Percentiles rank a stretch among this genome's conserved stretches.
These are phyloP conservation scores for Amphipyra berbera DNA, from an alignment of 2,888 invertebrate genomes.

Conservation along the genomic window DNA sequence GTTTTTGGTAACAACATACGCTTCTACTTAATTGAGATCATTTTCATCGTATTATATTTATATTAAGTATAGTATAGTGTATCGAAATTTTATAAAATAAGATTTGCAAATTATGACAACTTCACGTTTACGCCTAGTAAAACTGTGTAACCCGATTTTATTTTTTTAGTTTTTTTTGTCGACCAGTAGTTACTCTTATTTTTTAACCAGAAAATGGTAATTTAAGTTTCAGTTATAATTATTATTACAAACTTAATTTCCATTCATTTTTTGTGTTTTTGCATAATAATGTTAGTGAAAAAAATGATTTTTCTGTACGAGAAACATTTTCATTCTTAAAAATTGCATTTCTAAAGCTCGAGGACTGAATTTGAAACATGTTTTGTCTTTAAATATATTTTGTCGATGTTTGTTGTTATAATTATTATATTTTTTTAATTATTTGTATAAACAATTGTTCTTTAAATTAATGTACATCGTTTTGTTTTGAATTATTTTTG, in stretches of 20 bases:
- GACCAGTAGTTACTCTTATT: conserved; percentile 73
- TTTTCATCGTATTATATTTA: conserved; percentile 88
- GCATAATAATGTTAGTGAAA: conserved; percentile 86
- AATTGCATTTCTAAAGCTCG: conserved; percentile 89
- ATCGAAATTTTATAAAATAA: conserved; percentile 80
- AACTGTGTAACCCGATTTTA: conserved; percentile 64
- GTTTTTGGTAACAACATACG: conserved; percentile 84
- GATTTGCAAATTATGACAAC: conserved; percentile 87
- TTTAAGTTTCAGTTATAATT: conserved; percentile 78
- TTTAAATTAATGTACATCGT: conserved; percentile 94
- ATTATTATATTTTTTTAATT: conserved; percentile 91
- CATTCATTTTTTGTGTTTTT: conserved; percentile 72
- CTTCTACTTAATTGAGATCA: conserved; percentile 87
- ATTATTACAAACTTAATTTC: conserved; percentile 65
- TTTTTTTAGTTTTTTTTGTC: conserved; percentile 68
- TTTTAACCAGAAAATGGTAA: conserved; percentile 75
- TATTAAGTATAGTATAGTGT: conserved; percentile 86
- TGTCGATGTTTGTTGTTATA: conserved; percentile 91
- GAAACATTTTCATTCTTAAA: conserved; percentile 82
- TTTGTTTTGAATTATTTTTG: conserved; percentile 94
- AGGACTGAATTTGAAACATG: conserved; percentile 88
- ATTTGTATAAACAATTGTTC: conserved; percentile 93
- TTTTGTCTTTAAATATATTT: conserved; percentile 90
- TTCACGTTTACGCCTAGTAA: conserved; percentile 73
- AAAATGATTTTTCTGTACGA: conserved; percentile 77